Percentiles rank a stretch among this genome's conserved stretches.
Conservation (phyloP, 1,140 invertebrate species). For the Acromyrmex charruanus region DNA sequence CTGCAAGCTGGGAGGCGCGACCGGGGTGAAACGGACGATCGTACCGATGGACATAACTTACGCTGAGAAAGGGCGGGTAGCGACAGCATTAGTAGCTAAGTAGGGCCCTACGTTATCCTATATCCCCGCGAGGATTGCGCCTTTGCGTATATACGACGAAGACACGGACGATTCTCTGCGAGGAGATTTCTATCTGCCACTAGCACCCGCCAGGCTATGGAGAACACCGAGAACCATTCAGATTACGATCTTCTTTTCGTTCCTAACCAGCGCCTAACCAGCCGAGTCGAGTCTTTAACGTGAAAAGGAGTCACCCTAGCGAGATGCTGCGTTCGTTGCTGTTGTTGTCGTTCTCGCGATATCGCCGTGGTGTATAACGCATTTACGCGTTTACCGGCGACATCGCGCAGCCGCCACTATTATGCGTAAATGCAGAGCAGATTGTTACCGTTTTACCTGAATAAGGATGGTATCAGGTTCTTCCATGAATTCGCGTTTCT, state of each 20-base stretch:
- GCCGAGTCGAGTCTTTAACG: conserved; percentile 66
- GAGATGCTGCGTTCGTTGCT: conserved; percentile 33
- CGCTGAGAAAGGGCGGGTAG: conserved; percentile 80
- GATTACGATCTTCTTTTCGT: conserved; percentile 75
- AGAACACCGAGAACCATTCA: conserved; percentile 76
- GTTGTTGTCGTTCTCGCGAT: not conserved
- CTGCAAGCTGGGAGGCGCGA: conserved; percentile 68
- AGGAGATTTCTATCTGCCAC: conserved; percentile 75
- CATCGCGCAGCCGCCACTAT: conserved; percentile 49
- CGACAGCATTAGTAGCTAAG: conserved; percentile 85
- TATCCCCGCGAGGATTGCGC: conserved; percentile 76
- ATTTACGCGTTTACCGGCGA: conserved; percentile 51
- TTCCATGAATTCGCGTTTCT: not conserved
- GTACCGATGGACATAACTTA: conserved; percentile 83
- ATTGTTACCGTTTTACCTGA: conserved; percentile 66
- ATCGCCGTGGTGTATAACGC: conserved; percentile 13
- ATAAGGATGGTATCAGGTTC: not conserved
- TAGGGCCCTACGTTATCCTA: conserved; percentile 83
- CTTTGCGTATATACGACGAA: conserved; percentile 57
- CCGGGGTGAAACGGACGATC: conserved; percentile 74
- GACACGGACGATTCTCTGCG: conserved; percentile 51
- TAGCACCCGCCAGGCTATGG: conserved; percentile 73
- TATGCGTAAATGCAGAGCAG: conserved; percentile 19
- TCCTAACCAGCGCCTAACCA: conserved; percentile 50
- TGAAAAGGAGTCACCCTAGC: conserved; percentile 41